Evolutionary conservation across 2,113 vertebrate species (phyloP).

Genomic region (Corvus hawaiiensis): DNA sequence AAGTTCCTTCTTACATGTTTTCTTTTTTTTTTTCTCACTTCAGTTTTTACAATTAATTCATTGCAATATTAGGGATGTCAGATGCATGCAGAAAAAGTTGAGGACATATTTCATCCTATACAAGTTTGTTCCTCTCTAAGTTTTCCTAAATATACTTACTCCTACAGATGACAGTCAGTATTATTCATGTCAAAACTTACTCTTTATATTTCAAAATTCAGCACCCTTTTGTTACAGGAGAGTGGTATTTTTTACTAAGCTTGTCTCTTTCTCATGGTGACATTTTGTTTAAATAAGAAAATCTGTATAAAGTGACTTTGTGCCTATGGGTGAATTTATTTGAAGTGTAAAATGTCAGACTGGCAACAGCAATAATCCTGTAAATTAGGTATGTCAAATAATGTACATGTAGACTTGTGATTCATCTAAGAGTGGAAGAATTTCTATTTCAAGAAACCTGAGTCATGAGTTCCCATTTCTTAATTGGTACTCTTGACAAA

Average conservation of each 20-base stretch:
- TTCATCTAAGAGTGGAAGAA: slow-evolving; percentile 38
- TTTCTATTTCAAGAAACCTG: slow-evolving; percentile 43
- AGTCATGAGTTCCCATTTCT: slow-evolving; percentile 20
- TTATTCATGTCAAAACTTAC: background rate
- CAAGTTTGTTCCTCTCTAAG: background rate
- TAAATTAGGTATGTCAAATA: slow-evolving; percentile 48
- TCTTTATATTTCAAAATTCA: background rate
- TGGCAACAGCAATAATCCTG: slow-evolving; percentile 44
- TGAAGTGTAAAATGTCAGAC: slow-evolving; percentile 67
- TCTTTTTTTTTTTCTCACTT: background rate
- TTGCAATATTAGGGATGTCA: background rate
- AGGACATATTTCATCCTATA: background rate
- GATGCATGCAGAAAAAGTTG: background rate
- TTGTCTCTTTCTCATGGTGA: slow-evolving; percentile 25
- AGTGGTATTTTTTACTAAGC: background rate
- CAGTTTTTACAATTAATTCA: background rate
- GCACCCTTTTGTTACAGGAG: background rate
- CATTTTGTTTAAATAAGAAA: slow-evolving; percentile 67
- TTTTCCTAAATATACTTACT: background rate
- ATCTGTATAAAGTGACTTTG: slow-evolving; percentile 58
- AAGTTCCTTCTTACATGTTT: background rate
- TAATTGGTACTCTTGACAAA: slow-evolving; percentile 31
- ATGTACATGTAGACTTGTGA: slow-evolving; percentile 56
- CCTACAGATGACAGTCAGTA: background rate
- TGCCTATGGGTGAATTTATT: slow-evolving; percentile 61